Evolutionary conservation across 2,888 invertebrate species (phyloP), one percentile per base, ranked within the genome.

Genomic region (Urechis unicinctus): DNA sequence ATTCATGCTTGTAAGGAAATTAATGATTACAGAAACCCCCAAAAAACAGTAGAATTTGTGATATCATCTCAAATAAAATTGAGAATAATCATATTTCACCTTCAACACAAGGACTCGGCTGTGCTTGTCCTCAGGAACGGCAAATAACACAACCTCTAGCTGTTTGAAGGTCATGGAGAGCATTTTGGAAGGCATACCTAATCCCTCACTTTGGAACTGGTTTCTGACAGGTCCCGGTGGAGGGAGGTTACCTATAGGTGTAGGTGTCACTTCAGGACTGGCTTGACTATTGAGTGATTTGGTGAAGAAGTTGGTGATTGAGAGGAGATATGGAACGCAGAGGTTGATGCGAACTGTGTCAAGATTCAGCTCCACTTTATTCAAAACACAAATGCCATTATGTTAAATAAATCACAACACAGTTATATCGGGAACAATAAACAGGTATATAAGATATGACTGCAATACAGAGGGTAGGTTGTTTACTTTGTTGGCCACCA

Each of bases 131-230:
- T 70, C 69, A 2, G 79, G 78, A 47, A 79, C 76, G 0, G 87
- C 85, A 71, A 87, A 85, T 65, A 89, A 82, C 78, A 88, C 84
- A 50, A 89, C 81, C 77, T 89, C 89, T 0, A 89, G 89, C 69
- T 87, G 85, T 30, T 88, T 84, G 62, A 89, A 79, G 1, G 87
- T 85, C 29, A 88, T 77, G 81, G 82, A 25, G 22, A 13, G 9
- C 28, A 29, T 3, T 81, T 82, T 5, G n/a, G 58, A 46, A 13
- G 36, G 47, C 9, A 3, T 2, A 71, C 87, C 87, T n/a, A n/a
- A n/a, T n/a, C n/a, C n/a, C n/a, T n/a, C n/a, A n/a, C n/a, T n/a
- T n/a, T n/a, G n/a, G n/a, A n/a, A n/a, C 41, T 21, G 21, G 86
- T 60, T 83, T 74, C 31, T 81, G 81, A 64, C 83, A 30, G n/a